A percentile compares a stretch with the other conserved stretches of the same genome.
These are phyloP conservation scores for Pristionchus exspectatus DNA, from an alignment of 2,888 invertebrate species.

Conservation along the genomic window DNA sequence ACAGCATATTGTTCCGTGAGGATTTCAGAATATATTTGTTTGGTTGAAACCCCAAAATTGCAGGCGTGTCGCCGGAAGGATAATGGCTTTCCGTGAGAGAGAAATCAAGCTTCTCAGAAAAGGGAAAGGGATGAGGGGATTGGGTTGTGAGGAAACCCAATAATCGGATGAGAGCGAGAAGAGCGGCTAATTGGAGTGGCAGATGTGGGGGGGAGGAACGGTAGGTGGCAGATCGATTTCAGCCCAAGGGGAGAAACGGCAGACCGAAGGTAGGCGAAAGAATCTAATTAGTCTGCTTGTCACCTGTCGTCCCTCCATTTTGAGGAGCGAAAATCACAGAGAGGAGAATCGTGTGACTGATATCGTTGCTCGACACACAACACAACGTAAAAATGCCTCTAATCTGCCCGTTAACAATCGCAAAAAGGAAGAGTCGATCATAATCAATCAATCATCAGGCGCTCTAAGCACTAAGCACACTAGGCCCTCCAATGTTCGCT, in stretches of 20 bases:
- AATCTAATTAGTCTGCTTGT: neutral
- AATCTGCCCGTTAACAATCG: neutral
- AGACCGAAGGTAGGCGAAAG: neutral
- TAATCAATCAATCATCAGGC: no score
- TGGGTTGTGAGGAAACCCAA: neutral
- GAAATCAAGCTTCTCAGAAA: neutral
- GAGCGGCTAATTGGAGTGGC: slow-evolving; percentile 23
- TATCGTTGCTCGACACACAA: neutral
- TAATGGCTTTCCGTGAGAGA: neutral
- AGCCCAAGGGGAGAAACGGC: neutral
- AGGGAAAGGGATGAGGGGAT: neutral
- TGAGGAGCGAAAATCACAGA: neutral
- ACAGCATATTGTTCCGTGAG: neutral
- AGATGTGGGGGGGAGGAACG: neutral
- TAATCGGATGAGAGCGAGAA: slow-evolving; percentile 22
- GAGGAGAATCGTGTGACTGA: neutral
- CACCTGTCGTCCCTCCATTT: neutral
- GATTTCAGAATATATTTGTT: neutral
- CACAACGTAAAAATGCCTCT: neutral
- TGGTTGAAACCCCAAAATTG: neutral
- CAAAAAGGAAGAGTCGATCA: neutral
- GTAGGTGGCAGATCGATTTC: neutral
- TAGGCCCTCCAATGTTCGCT: neutral
- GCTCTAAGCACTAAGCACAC: no score
- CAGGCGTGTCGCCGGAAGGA: neutral